These are phyloP conservation scores for Eriocheir sinensis DNA, from an alignment of 1,140 invertebrate genomes.

Conservation along the genomic window DNA sequence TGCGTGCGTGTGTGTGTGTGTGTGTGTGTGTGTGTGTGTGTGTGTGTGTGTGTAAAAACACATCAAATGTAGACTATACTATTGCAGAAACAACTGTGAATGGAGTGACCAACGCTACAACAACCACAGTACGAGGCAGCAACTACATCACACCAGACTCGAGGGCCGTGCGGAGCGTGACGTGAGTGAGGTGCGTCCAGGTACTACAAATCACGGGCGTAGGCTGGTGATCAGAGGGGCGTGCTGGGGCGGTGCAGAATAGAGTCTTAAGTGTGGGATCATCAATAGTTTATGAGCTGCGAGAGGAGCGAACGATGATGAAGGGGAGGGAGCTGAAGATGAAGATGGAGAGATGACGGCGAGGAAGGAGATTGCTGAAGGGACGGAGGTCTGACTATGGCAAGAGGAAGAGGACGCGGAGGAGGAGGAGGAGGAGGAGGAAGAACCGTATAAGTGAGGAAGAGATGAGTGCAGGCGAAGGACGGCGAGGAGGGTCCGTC, in stretches of 20 bases:
- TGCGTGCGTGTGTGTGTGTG: not conserved
- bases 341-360: conserved; percentile 2
- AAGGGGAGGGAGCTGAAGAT: conserved; percentile 3
- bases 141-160: too few relatives aligned
- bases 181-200: too few relatives aligned
- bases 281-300: conserved; percentile 8
- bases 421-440: not conserved
- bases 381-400: not conserved
- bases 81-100: not conserved
- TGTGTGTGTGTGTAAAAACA: not conserved
- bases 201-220: not conserved
- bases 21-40: too few relatives aligned
- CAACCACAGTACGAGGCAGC: too few relatives aligned
- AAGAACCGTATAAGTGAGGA: not conserved
- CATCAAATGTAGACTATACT: not conserved
- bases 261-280: not conserved
- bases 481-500: not conserved
- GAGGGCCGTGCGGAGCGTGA: too few relatives aligned
- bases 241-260: not conserved
- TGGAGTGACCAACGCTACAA: too few relatives aligned
- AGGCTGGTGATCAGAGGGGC: not conserved
- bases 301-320: conserved; percentile 1
- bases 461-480: not conserved
- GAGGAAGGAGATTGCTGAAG: not conserved
- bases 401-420: not conserved